Conservation (phyloP, 2,797 vertebrate genomes). For the Kryptolebias ocellatus region DNA sequence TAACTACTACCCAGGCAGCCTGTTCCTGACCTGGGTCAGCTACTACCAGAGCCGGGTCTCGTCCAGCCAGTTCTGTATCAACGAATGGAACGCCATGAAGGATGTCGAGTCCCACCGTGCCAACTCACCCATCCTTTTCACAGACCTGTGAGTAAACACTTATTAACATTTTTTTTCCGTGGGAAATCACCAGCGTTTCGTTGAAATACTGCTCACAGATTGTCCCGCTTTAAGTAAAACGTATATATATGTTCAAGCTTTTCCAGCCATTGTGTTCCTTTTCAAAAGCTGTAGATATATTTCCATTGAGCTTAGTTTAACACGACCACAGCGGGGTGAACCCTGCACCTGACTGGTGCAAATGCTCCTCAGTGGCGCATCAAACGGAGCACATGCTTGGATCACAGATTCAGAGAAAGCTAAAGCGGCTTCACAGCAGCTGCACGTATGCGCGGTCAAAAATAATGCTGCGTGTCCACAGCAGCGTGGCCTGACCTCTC, state of each 20-base stretch:
- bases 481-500: slow-evolving; percentile 1
- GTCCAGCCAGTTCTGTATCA: slow-evolving; percentile 93
- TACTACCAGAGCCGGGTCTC: slow-evolving; percentile 97
- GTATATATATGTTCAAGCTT: too few species aligned
- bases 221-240: too few species aligned
- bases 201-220: not conserved
- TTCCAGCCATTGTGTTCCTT: too few species aligned
- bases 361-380: not conserved
- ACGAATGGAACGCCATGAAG: slow-evolving; percentile 99
- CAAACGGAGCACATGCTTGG: not conserved
- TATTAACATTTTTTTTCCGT: not conserved
- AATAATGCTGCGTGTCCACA: not conserved
- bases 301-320: too few species aligned
- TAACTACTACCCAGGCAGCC: slow-evolving; percentile 97
- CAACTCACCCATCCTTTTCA: slow-evolving; percentile 94
- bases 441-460: slow-evolving; percentile 1
- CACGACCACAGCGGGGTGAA: not conserved
- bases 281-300: not conserved
- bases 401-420: slow-evolving; percentile 34
- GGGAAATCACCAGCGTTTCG: not conserved
- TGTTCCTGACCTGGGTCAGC: slow-evolving; percentile 98
- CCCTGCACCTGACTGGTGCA: not conserved
- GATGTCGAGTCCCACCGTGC: slow-evolving; percentile 96
- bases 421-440: not conserved
- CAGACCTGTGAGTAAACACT: slow-evolving; percentile 89